These are phyloP conservation scores for Drosophila birchii DNA, from an alignment of 2,888 invertebrate species.

Conservation along the genomic window DNA sequence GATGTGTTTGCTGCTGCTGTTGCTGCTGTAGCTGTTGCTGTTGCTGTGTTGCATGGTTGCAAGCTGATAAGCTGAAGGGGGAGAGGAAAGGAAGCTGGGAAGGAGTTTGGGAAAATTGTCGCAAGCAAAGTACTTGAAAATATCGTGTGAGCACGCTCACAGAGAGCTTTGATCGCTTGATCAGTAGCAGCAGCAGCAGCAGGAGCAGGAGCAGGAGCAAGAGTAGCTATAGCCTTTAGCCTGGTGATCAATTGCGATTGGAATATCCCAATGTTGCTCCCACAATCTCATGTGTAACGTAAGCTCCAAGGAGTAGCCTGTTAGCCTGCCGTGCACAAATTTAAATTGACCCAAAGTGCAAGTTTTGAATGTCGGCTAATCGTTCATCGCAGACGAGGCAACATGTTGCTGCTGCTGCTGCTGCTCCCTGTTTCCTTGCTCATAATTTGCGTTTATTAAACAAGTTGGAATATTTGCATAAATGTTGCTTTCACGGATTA, in stretches of 20 bases:
- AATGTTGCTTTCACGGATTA: constrained; percentile 63
- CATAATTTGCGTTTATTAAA: constrained; percentile 80
- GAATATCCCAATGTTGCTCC: constrained; percentile 59
- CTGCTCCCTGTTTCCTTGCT: constrained; percentile 44
- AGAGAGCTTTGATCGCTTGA: constrained; percentile 66
- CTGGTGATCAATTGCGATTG: constrained; percentile 75
- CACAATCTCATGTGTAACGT: constrained; percentile 68
- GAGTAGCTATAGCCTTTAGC: constrained; percentile 38
- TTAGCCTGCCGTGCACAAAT: constrained; percentile 69
- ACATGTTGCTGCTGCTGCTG: constrained; percentile 37
- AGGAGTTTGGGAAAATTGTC: constrained; percentile 64
- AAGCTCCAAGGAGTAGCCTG: constrained; percentile 40
- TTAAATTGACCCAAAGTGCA: constrained; percentile 82
- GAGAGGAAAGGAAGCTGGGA: neutral
- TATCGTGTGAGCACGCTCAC: constrained; percentile 80
- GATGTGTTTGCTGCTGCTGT: constrained; percentile 66
- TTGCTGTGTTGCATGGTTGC: constrained; percentile 61
- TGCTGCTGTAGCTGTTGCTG: constrained; percentile 51
- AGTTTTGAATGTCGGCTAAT: constrained; percentile 77
- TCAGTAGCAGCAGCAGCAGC: constrained; percentile 57
- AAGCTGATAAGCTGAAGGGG: constrained; percentile 62
- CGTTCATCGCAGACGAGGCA: constrained; percentile 60
- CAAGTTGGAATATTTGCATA: constrained; percentile 71
- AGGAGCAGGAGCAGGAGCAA: constrained; percentile 18
- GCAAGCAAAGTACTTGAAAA: constrained; percentile 77